These are phyloP conservation scores for Paramormyrops kingsleyae DNA, from an alignment of 2,113 vertebrate species.

Conservation along the genomic window DNA sequence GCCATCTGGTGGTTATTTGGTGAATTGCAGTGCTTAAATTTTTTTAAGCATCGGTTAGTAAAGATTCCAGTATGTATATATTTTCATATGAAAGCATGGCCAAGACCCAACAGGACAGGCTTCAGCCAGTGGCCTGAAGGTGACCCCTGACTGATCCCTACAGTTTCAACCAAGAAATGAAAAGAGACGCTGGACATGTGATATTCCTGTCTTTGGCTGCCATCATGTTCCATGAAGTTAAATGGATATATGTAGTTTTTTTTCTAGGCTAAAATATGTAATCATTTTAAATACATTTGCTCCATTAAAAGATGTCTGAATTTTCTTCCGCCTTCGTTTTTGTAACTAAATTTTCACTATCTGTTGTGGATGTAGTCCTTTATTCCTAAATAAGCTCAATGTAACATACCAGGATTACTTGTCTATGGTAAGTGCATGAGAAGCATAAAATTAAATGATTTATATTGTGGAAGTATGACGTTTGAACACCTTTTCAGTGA, in stretches of 20 bases:
- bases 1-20: constrained; percentile 18
- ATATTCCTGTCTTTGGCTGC: not conserved
- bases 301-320: not conserved
- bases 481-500: not conserved
- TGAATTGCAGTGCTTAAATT: not conserved
- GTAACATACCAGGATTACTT: not conserved
- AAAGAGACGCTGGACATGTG: not conserved
- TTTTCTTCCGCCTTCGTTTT: not conserved
- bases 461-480: not conserved
- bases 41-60: not conserved
- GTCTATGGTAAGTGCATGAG: not conserved
- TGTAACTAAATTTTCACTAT: not conserved
- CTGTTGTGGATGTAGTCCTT: not conserved
- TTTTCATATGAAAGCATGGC: not conserved
- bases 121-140: not conserved
- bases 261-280: not conserved
- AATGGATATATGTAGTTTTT: not conserved
- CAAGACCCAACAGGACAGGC: not conserved
- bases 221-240: not conserved
- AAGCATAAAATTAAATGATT: not conserved
- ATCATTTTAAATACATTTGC: not conserved
- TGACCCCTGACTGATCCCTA: not conserved
- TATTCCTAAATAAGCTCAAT: not conserved
- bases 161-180: not conserved
- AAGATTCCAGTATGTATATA: not conserved